Conservation (phyloP, 2,113 vertebrate species). For the Mirza zaza region DNA sequence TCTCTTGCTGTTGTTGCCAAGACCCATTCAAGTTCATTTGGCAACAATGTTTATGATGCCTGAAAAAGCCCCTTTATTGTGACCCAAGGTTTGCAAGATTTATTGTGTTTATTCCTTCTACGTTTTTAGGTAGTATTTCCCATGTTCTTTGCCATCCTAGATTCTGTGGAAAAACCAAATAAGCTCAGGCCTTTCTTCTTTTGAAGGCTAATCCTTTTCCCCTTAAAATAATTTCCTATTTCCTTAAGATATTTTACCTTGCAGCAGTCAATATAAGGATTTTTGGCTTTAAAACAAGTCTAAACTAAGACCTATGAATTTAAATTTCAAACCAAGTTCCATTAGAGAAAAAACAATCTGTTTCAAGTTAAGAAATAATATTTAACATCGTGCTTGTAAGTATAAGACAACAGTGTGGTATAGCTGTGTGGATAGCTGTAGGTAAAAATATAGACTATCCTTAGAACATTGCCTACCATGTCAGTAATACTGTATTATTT, state of each 20-base stretch:
- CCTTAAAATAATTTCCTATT: slow-evolving; percentile 23
- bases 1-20: neutral
- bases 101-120: neutral
- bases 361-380: neutral
- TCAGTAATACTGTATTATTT: neutral
- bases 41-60: neutral
- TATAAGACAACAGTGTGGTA: neutral
- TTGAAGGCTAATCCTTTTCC: neutral
- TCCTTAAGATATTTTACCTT: neutral
- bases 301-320: neutral
- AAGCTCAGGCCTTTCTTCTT: neutral
- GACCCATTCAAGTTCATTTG: neutral
- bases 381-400: neutral
- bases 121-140: neutral
- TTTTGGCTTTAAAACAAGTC: neutral
- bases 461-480: neutral
- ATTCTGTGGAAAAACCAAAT: neutral
- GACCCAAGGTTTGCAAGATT: neutral
- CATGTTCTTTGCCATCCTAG: neutral
- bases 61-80: neutral
- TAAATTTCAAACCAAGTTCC: slow-evolving; percentile 11
- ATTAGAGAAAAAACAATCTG: neutral
- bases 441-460: neutral
- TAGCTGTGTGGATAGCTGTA: neutral
- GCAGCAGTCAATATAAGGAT: neutral